Evolutionary conservation across 1,140 invertebrate genomes (phyloP).

Genomic region (Hylyphantes graminicola): DNA sequence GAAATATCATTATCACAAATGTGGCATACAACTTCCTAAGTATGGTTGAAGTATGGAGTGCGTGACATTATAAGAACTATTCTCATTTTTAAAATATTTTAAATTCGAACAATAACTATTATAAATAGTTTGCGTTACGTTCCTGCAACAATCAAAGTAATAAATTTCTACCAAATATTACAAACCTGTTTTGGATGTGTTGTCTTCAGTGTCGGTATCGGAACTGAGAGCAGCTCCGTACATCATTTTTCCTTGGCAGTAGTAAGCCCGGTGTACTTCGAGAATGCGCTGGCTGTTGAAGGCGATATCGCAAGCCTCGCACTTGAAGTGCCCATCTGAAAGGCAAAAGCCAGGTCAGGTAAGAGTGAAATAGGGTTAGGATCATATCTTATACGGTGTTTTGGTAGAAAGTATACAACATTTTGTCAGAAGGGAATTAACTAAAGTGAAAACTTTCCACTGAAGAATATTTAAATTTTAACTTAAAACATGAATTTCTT

Average conservation of each 20-base stretch:
- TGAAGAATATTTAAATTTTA: too few relatives aligned
- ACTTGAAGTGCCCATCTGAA: constrained; percentile 39
- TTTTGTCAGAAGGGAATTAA: too few relatives aligned
- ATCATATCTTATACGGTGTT: not conserved
- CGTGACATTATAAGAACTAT: too few relatives aligned
- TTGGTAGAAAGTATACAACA: too few relatives aligned
- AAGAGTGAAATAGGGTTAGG: too few relatives aligned
- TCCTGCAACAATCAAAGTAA: not conserved
- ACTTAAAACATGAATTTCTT: too few relatives aligned
- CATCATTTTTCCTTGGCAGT: constrained; percentile 36
- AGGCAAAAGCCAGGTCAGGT: not conserved
- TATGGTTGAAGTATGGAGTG: too few relatives aligned
- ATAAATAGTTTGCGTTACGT: not conserved
- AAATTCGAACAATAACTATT: not conserved
- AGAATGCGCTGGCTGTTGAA: constrained; percentile 27
- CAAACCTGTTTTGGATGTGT: constrained; percentile 26
- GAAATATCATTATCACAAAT: too few relatives aligned
- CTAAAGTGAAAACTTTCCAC: not conserved
- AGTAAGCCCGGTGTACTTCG: constrained; percentile 32
- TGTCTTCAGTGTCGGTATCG: constrained; percentile 48
- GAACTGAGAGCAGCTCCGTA: not conserved
- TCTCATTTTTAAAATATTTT: too few relatives aligned
- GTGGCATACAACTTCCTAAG: too few relatives aligned
- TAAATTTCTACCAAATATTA: not conserved
- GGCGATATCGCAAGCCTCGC: constrained; percentile 12